Evolutionary conservation across 2,888 invertebrate genomes (phyloP).

Genomic region (Baccha elongata): DNA sequence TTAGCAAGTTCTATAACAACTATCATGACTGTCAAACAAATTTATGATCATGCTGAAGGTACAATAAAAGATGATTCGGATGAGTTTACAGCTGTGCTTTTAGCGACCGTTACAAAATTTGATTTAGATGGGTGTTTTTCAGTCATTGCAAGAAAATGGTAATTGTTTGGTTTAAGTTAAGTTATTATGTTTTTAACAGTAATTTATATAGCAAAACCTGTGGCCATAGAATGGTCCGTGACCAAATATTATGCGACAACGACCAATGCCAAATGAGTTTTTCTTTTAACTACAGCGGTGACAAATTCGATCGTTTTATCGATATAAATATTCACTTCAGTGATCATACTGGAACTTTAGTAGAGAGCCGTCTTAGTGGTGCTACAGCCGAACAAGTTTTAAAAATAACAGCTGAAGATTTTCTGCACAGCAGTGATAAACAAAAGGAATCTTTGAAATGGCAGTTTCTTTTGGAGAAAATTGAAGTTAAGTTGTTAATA

Average conservation of each 20-base stretch:
- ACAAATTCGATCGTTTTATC: conserved; percentile 80
- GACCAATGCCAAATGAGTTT: conserved; percentile 78
- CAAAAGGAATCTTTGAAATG: conserved; percentile 85
- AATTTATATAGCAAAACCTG: conserved; percentile 78
- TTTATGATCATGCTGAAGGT: conserved; percentile 83
- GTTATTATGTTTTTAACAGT: no score
- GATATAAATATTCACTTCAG: conserved; percentile 86
- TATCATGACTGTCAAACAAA: conserved; percentile 85
- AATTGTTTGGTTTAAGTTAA: no score
- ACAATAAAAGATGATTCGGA: conserved; percentile 81
- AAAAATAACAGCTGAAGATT: conserved; percentile 83
- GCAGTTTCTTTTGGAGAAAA: conserved; percentile 86
- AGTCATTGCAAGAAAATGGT: conserved; percentile 82
- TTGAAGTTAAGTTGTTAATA: conserved; percentile 83
- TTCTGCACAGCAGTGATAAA: conserved; percentile 83
- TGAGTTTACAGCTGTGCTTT: conserved; percentile 88
- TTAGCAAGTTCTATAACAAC: conserved; percentile 84
- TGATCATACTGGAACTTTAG: conserved; percentile 88
- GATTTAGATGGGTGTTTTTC: conserved; percentile 86
- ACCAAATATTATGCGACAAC: conserved; percentile 75
- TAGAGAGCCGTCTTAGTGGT: conserved; percentile 84
- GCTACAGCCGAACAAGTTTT: conserved; percentile 85
- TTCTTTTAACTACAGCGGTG: conserved; percentile 75
- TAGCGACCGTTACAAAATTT: conserved; percentile 87
- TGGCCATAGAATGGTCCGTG: conserved; percentile 73